phyloP scores from a whole-genome alignment of 2,113 vertebrate genomes.

The Elgaria multicarinata region DNA sequence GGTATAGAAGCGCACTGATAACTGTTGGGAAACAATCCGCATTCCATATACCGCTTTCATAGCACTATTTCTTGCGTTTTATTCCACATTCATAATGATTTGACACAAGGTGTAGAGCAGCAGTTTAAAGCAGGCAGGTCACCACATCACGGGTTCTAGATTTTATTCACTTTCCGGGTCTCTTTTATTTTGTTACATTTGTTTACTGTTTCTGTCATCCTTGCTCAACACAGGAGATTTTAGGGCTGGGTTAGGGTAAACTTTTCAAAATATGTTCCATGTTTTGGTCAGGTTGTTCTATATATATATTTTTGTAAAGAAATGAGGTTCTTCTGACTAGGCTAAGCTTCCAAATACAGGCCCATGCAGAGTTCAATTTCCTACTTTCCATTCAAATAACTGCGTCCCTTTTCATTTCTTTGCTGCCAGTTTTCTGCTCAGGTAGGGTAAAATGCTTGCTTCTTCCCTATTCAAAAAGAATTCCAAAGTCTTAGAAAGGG shows the following conservation, averaged over 20 bases:
- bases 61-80: too few relatives aligned
- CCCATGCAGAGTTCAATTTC: neutral
- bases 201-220: neutral
- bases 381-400: neutral
- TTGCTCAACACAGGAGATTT: neutral
- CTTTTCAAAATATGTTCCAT: neutral
- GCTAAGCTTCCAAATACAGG: neutral
- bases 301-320: neutral
- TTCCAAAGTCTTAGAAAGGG: slow-evolving; percentile 51
- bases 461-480: slow-evolving; percentile 13
- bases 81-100: too few relatives aligned
- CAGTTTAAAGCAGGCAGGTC: neutral
- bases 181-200: neutral
- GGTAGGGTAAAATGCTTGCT: neutral
- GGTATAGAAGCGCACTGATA: too few relatives aligned
- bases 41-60: too few relatives aligned
- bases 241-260: neutral
- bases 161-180: neutral
- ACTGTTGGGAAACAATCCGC: too few relatives aligned
- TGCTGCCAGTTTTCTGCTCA: neutral
- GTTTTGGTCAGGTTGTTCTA: neutral
- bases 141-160: too few relatives aligned
- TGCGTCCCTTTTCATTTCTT: slow-evolving; percentile 4
- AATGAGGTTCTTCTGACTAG: neutral
- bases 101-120: too few relatives aligned